phyloP scores from a whole-genome alignment of 2,113 vertebrate genomes.

The Mus pahari region DNA sequence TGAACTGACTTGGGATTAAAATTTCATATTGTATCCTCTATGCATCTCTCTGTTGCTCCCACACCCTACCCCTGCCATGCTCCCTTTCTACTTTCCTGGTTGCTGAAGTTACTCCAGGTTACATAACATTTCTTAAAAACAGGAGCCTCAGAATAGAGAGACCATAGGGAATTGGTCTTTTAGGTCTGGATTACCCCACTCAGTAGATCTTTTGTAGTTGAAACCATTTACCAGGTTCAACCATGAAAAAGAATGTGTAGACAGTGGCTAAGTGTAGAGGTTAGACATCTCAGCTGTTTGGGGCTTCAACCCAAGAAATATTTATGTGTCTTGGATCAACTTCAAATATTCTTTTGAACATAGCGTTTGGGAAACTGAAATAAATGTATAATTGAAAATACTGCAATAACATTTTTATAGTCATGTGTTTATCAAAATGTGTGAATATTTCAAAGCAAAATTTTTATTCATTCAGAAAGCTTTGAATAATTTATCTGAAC shows the following conservation, averaged over 20 bases:
- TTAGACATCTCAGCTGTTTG: background rate
- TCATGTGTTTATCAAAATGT: background rate
- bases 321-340: no score
- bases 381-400: background rate
- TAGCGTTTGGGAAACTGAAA: background rate
- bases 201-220: background rate
- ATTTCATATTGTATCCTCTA: no score
- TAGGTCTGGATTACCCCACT: background rate
- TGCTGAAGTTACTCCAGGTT: background rate
- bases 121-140: background rate
- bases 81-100: background rate
- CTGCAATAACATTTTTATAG: background rate
- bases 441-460: background rate
- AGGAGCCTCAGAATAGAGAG: background rate
- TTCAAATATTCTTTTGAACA: no score
- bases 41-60: background rate
- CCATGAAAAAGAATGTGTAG: background rate
- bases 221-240: background rate
- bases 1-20: constrained; percentile 22
- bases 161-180: no score
- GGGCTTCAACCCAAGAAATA: background rate
- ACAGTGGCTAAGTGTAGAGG: background rate
- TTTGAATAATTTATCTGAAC: background rate
- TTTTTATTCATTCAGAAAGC: background rate
- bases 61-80: background rate